Evolutionary conservation across 2,888 invertebrate genomes (phyloP).

Genomic region (Euzetes globulus): DNA sequence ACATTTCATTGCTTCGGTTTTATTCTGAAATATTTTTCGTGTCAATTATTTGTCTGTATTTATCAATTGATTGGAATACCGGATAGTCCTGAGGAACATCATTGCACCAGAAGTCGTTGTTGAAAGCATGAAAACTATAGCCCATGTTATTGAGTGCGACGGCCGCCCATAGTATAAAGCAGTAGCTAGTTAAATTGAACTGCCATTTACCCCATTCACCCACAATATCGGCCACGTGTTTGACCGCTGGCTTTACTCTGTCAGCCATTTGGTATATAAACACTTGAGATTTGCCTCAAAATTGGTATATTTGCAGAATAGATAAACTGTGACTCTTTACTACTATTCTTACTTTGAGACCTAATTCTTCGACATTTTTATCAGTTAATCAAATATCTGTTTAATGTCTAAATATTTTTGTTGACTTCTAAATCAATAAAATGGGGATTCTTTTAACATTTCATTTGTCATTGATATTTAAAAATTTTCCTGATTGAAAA

Average conservation of each 20-base stretch:
- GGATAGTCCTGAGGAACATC: not conserved
- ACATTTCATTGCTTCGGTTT: constrained; percentile 1
- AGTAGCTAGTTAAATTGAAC: not conserved
- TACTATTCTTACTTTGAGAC: no score
- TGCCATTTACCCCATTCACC: constrained; percentile 30
- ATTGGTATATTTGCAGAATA: no score
- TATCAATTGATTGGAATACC: not conserved
- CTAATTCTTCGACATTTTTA: no score
- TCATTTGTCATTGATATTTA: no score
- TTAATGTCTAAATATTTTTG: no score
- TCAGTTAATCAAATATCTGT: no score
- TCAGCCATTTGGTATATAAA: no score
- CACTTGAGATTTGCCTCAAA: no score
- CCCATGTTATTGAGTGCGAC: not conserved
- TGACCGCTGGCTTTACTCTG: not conserved
- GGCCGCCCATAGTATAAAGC: not conserved
- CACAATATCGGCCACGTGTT: constrained; percentile 20
- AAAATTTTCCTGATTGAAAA: no score
- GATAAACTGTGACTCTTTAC: no score
- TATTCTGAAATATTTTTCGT: not conserved
- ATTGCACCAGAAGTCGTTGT: constrained; percentile 2
- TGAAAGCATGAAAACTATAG: not conserved
- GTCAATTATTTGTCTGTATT: not conserved
- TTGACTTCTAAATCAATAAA: no score
- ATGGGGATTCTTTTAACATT: no score